Evolutionary conservation across 2,888 invertebrate genomes (phyloP).

Genomic region (Oligia latruncula): DNA sequence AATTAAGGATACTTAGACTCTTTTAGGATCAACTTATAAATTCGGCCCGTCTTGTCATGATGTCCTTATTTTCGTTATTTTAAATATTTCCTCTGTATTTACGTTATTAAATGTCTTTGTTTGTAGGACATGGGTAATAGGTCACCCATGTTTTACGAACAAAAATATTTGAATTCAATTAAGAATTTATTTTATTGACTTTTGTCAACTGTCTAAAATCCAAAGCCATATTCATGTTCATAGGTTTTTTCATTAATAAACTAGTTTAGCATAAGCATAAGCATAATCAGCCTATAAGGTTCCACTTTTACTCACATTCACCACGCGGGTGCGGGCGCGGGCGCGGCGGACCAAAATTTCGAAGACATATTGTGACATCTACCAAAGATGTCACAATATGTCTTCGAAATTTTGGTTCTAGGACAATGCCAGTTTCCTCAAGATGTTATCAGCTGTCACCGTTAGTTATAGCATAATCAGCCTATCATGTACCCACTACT

Average conservation of each 20-base stretch:
- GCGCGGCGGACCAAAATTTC: no score
- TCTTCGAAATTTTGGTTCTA: background rate
- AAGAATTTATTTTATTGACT: background rate
- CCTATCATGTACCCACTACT: background rate
- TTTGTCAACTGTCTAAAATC: background rate
- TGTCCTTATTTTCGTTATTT: background rate
- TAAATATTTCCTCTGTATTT: background rate
- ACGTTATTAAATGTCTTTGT: background rate
- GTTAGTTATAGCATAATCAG: background rate
- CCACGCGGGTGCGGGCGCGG: no score
- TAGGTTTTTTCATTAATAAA: background rate
- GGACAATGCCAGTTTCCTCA: background rate
- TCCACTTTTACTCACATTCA: background rate
- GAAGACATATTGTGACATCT: no score
- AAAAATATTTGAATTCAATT: background rate
- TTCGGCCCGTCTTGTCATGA: background rate
- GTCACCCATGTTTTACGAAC: background rate
- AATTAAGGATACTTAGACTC: background rate
- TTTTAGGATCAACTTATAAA: background rate
- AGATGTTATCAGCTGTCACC: background rate
- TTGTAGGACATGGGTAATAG: background rate
- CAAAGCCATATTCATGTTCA: background rate
- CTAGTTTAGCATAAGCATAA: background rate
- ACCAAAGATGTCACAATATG: background rate
- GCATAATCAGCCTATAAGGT: background rate